These are phyloP conservation scores for Apis laboriosa DNA, from an alignment of 1,140 invertebrate species.

Conservation along the genomic window DNA sequence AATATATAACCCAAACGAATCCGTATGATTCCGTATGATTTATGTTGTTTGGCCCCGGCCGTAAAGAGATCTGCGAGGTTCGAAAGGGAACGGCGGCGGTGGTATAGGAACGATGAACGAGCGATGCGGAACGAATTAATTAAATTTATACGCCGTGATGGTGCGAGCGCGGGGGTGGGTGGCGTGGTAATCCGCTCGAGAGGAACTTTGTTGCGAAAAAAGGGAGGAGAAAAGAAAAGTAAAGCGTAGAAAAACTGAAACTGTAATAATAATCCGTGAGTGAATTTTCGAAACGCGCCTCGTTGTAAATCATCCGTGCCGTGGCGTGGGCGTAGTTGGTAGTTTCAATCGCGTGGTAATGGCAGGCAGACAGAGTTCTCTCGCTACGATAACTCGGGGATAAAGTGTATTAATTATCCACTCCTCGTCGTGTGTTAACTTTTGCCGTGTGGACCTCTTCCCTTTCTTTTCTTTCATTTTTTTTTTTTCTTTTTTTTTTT, in stretches of 20 bases:
- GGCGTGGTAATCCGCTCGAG: not conserved
- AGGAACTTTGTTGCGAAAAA: slow-evolving; percentile 8
- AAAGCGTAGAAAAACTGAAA: not conserved
- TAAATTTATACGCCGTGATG: slow-evolving; percentile 18
- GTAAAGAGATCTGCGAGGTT: not conserved
- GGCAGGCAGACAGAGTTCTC: slow-evolving; percentile 1
- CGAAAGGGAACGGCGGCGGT: not conserved
- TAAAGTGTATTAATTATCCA: slow-evolving; percentile 15
- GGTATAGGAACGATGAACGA: slow-evolving; percentile 2
- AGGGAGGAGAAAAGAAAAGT: too few species aligned
- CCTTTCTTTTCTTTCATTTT: not conserved
- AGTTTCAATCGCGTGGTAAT: not conserved
- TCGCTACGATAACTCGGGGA: slow-evolving; percentile 19
- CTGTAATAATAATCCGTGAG: slow-evolving; percentile 1
- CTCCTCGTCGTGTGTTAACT: not conserved
- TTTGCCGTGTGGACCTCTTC: not conserved
- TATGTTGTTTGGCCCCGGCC: not conserved
- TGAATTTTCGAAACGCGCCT: slow-evolving; percentile 3
- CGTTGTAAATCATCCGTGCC: slow-evolving; percentile 2
- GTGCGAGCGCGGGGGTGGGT: not conserved
- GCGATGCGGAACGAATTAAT: slow-evolving; percentile 21
- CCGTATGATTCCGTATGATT: not conserved
- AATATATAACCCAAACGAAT: not conserved
- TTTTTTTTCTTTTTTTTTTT: not conserved
- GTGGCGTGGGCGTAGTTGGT: not conserved